Evolutionary conservation across 2,113 vertebrate genomes (phyloP), one percentile per base, ranked within the genome.

Genomic region (Budorcas taxicolor): DNA sequence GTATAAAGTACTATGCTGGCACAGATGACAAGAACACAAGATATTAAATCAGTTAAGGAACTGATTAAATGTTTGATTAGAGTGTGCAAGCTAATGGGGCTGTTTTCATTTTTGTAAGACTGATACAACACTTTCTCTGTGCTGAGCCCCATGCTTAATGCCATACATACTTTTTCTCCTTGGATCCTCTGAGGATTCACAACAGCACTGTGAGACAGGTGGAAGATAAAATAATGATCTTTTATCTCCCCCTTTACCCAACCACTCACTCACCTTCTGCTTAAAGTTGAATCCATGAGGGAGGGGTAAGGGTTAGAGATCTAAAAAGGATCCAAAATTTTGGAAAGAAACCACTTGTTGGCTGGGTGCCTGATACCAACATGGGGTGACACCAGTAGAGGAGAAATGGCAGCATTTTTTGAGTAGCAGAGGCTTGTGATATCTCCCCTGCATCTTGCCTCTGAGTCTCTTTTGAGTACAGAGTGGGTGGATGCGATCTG

Each of bases 1-100:
- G 1, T 55, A 9, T 25, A 13, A 57, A 52, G 47, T 43, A 40
- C 43, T 57, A 12, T 50, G 58, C 9, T 33, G 15, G 43, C 47
- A 12, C 19, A 17, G 29, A 25, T 45, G 36, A 87, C 15, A 74
- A 90, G 23, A 78, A 81, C 23, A 33, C 13, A 67, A 58, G 27
- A 53, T 62, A n/a, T 40, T 50, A 93, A 85, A 91, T 86, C 67
- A 92, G 21, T 91, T 87, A 93, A 91, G 76, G 58, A 64, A 58
- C 16, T 29, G 25, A 93, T 74, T 80, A 94, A 89, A 87, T 87
- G 85, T 89, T 84, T 91, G 67, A 96, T 92, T 89, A 62, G 64
- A 92, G 21, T 83, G n/a, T 82, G 47, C 23, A 86, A 47, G 53
- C 50, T 94, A 43, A 95, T 93, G 71, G n/a, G 25, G 17, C 6